A percentile compares a stretch with the other conserved stretches of the same genome.
These are phyloP conservation scores for Thinocorus orbignyianus DNA, from an alignment of 2,113 vertebrate species.

Conservation along the genomic window DNA sequence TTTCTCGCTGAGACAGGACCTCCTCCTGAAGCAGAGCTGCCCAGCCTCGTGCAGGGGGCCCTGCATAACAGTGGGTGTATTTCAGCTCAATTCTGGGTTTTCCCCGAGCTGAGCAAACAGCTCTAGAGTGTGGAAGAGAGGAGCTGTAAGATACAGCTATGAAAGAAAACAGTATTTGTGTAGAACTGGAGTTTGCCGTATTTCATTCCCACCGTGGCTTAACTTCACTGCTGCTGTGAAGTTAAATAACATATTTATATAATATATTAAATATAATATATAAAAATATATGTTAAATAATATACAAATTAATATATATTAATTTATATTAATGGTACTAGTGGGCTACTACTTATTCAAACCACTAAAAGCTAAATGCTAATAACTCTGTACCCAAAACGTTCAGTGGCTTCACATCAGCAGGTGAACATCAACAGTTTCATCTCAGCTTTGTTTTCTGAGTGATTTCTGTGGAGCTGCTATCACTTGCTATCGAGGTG, in stretches of 20 bases:
- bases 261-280: no score
- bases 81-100: background rate
- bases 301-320: no score
- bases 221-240: background rate
- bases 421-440: rapidly evolving
- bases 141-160: background rate
- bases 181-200: background rate
- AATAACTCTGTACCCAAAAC: background rate
- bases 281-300: no score
- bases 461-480: background rate
- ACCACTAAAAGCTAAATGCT: background rate
- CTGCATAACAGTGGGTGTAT: background rate
- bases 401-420: background rate
- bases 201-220: background rate
- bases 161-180: no score
- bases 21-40: background rate
- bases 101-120: background rate
- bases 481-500: background rate
- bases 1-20: background rate
- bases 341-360: background rate
- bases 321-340: background rate
- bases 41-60: background rate
- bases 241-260: no score
- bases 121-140: no score
- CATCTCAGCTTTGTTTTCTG: rapidly evolving